phyloP scores from a whole-genome alignment of 2,113 vertebrate species.

The Burhinus bistriatus region DNA sequence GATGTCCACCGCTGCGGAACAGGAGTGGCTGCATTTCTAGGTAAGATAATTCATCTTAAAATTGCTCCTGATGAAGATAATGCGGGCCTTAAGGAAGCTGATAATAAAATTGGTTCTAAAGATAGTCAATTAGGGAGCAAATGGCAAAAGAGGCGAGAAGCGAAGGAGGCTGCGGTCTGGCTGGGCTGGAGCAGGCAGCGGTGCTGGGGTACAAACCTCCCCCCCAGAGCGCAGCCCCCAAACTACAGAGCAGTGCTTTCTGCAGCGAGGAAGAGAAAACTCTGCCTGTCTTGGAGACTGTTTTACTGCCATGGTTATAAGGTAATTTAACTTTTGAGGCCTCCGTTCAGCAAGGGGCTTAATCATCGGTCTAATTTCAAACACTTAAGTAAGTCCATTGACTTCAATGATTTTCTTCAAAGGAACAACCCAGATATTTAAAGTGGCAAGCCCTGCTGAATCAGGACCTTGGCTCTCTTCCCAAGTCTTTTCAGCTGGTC shows the following conservation, averaged over 20 bases:
- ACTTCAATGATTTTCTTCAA: constrained; percentile 56
- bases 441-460: background rate
- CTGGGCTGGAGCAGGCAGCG: background rate
- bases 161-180: accelerated
- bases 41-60: background rate
- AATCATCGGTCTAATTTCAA: constrained; percentile 28
- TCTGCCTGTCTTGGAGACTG: background rate
- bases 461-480: background rate
- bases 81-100: background rate
- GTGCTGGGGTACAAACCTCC: background rate
- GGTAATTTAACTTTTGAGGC: background rate
- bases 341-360: background rate
- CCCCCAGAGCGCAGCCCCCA: background rate
- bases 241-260: no score
- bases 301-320: background rate
- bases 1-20: background rate
- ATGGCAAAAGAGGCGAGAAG: accelerated
- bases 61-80: constrained; percentile 12
- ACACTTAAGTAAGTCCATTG: constrained; percentile 12
- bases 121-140: background rate
- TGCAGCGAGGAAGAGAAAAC: accelerated
- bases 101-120: background rate
- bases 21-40: background rate
- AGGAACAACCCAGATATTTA: background rate
- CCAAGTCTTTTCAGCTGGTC: background rate